Percentiles rank a stretch among this genome's conserved stretches.
phyloP scores from a whole-genome alignment of 2,888 invertebrate species.

The Xanthorhoe designata region DNA sequence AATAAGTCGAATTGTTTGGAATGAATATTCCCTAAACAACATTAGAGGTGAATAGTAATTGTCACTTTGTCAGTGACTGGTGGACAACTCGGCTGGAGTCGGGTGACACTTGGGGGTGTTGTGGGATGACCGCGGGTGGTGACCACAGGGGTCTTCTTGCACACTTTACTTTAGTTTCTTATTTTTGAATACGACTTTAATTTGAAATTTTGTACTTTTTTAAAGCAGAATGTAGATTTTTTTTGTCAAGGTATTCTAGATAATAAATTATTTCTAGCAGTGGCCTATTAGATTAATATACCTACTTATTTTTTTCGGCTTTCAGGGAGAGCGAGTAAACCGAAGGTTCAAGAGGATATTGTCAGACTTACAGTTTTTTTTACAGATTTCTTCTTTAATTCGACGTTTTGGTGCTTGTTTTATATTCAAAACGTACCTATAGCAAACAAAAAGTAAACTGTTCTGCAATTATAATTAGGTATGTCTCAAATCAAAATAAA shows the following conservation, averaged over 20 bases:
- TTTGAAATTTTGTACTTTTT: not conserved
- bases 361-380: too few species aligned
- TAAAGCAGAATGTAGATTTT: not conserved
- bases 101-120: slow-evolving; percentile 57
- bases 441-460: too few species aligned
- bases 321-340: too few species aligned
- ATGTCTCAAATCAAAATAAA: too few species aligned
- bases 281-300: not conserved
- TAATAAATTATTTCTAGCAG: not conserved
- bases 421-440: too few species aligned
- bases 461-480: too few species aligned
- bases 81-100: slow-evolving; percentile 64
- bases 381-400: too few species aligned
- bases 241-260: not conserved
- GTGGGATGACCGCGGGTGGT: slow-evolving; percentile 59
- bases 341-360: too few species aligned
- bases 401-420: too few species aligned
- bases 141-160: slow-evolving; percentile 60
- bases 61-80: slow-evolving; percentile 76
- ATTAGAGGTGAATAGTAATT: slow-evolving; percentile 82
- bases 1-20: slow-evolving; percentile 76
- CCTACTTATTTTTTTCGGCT: too few species aligned
- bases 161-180: slow-evolving; percentile 52
- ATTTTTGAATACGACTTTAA: slow-evolving; percentile 20
- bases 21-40: slow-evolving; percentile 80